Evolutionary conservation across 2,888 invertebrate genomes (phyloP), one percentile per base, ranked within the genome.

Genomic region (Caenorhabditis angaria): DNA sequence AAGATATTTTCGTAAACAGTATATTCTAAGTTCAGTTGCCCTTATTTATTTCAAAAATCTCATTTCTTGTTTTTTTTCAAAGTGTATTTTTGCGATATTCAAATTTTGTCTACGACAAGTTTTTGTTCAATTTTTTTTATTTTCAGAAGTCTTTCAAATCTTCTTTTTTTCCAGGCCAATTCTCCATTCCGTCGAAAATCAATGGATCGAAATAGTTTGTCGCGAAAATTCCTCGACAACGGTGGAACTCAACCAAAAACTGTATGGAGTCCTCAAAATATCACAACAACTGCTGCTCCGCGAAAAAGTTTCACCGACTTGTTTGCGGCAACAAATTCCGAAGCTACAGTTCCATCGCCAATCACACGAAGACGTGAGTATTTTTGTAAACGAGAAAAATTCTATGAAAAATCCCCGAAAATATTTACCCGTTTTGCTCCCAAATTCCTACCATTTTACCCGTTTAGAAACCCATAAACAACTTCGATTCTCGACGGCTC

Each of bases 221-320:
- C 72, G 54, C 64, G 61, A 20, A 67, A 64, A 55, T 72, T 68
- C 24, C n/a, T 72, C 27, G 72, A 72, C 8, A 72, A 67, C 24
- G 72, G 72, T 25, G 65, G 65, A 50, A 25, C 72, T 0, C 61
- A 78, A 62, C 73, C 78, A 6, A 70, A 70, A 61, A 72, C 78
- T 6, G 70, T 78, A 2, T 78, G 78, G 78, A 70, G 75, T 24
- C 70, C 78, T 4, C 56, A 62, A 41, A 41, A 41, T 41, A 3
- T 50, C 5, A 59, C 55, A 8, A 12, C 63, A n/a, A 18, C 35
- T 8, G 60, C 58, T 28, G 61, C 64, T 2, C 64, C 73, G 5
- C 58, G 73, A 12, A 28, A 69, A 25, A 69, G 69, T 51, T 69
- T 65, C 48, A 69, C 73, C 32, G 69, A 73, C 53, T 57, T 73